Base-by-base conservation (phyloP, 2,888 invertebrate species). In the Lasioglossum malachurum region DNA sequence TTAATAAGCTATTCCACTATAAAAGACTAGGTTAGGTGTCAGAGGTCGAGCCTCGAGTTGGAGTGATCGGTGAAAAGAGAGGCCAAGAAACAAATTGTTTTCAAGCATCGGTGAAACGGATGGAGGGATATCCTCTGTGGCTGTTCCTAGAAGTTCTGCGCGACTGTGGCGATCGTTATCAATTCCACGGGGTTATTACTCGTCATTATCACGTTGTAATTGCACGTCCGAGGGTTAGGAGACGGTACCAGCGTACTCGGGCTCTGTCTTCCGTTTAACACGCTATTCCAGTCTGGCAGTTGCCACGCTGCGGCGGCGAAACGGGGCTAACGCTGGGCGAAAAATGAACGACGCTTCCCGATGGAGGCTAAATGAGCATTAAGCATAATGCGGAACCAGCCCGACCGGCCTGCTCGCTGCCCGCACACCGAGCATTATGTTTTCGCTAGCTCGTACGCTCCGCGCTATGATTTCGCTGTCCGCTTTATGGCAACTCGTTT, bases 351-450 rank as follows among this genome's bases (percentile, higher is more conserved):
- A 60, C 64, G 74, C 77, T 80, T 80, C 78, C 73, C 82, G 78
- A 85, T 75, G 82, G 76, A 80, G 5, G 60, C 64, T 78, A 75
- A 87, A 88, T 69, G 82, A 85, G 75, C 71, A 82, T 88, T 78
- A 75, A 80, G 87, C 82, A 72, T 84, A 90, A 90, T 81, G 84
- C 82, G 90, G 88, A 87, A 90, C 87, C 89, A 83, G 80, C 88
- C 64, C 23, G 84, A 80, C 82, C 64, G 75, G 73, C 71, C 81
- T 46, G 76, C 75, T 10, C 31, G 35, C 46, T 67, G 83, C 75
- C 31, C 69, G 73, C 49, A 86, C 76, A 80, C 71, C 83, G 67
- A 82, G 80, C 78, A 90, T 86, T 90, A 87, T 75, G 83, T 78
- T 89, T 83, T 84, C 87, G 86, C 84, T 79, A 67, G 46, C 35